Base-by-base conservation (phyloP, 2,888 invertebrate species). In the Nomada flava region DNA sequence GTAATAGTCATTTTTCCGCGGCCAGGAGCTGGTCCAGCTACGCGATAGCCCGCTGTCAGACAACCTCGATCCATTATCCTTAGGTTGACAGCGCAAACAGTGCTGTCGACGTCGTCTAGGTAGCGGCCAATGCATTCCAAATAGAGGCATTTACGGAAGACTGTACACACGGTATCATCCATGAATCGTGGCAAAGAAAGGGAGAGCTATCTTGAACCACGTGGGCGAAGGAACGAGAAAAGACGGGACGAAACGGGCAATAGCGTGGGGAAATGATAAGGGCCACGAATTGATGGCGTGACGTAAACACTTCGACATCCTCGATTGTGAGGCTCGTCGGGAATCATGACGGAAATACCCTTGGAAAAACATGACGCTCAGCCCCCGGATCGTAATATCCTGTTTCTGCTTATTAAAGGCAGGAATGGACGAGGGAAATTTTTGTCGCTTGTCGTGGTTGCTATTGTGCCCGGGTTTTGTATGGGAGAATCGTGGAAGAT, bases 101-200 rank as follows among this genome's bases (percentile, higher is more conserved):
- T 86, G 71, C 79, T 86, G 81, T 84, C 87, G 73, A 76, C 86
- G 82, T 84, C 88, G 86, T 89, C 86, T 73, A 82, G 79, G 85
- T 88, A 89, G 91, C 90, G 91, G 82, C 89, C 92, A 92, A 92
- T 92, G 92, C 92, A 92, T 92, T 92, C 92, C 90, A 91, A 92
- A 92, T 91, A 86, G 89, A 89, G 84, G 83, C 81, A 84, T 87
- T 86, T 82, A 82, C 87, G 80, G 60, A 57, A 65, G 60, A 55
- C 57, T 69, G 77, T 68, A 64, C 71, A 70, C 71, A 55, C 62
- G 44, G 57, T 65, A n/a, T 60, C 68, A 18, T 55, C 67, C 76
- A 9, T 23, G 29, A 18, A 57, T 36, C 50, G 53, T 36, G 42
- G 29, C 36, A 26, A 29, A 11, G 36, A 69, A 52, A 36, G 13